phyloP scores from a whole-genome alignment of 2,888 invertebrate genomes.

The Aspidiotus rigidus region DNA sequence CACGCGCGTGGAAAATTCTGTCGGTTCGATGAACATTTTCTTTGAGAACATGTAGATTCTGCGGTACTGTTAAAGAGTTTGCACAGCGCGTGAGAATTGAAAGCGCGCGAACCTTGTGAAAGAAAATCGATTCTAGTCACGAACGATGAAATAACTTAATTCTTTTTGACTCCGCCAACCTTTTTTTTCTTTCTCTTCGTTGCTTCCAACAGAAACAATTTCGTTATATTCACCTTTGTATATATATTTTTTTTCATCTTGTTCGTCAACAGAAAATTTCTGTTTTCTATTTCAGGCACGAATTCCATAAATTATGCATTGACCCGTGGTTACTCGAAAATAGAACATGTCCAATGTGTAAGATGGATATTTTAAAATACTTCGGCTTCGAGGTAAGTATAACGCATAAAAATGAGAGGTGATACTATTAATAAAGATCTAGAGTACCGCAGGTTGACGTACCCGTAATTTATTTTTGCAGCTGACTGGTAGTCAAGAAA shows the following conservation, averaged over 20 bases:
- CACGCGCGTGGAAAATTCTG: no score
- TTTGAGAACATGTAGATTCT: background rate
- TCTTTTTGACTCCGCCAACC: no score
- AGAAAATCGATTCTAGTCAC: constrained; percentile 9
- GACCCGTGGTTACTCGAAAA: constrained; percentile 94
- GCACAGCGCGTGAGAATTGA: background rate
- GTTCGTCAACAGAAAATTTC: no score
- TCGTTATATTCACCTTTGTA: no score
- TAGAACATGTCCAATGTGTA: constrained; percentile 93
- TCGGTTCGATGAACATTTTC: no score
- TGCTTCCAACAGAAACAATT: no score
- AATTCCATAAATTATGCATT: constrained; percentile 91
- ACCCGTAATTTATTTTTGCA: constrained; percentile 41
- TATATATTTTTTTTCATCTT: no score
- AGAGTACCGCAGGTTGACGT: background rate
- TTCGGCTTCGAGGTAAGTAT: constrained; percentile 75
- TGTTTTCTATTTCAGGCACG: constrained; percentile 58
- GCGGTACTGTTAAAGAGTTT: constrained; percentile 3
- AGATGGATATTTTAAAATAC: constrained; percentile 86
- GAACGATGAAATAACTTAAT: no score
- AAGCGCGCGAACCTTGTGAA: background rate
- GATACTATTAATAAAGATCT: background rate
- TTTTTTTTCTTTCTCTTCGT: no score
- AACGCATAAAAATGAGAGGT: background rate
- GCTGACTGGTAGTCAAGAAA: constrained; percentile 78